Percentiles rank a stretch among this genome's conserved stretches.
Conservation (phyloP, 1,140 invertebrate species). For the Schlechtendalia chinensis region DNA sequence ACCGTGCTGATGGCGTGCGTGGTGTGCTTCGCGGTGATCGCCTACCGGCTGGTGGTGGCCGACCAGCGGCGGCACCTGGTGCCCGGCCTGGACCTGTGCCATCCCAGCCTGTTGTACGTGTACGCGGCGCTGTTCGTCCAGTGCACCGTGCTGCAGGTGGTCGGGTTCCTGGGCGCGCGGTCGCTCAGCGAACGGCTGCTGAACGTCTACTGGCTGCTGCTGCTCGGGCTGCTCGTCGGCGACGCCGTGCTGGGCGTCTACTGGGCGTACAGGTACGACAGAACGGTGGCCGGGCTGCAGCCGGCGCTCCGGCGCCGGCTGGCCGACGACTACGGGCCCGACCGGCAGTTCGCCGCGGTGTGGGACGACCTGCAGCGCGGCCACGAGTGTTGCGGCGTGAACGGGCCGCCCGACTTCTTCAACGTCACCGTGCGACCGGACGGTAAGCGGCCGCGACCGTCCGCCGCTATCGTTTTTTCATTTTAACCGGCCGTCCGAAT, state of each 20-base stretch:
- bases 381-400: constrained; percentile 76
- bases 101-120: constrained; percentile 77
- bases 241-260: constrained; percentile 82
- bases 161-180: constrained; percentile 78
- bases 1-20: constrained; percentile 78
- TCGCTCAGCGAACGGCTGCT: constrained; percentile 76
- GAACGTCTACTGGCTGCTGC: constrained; percentile 80
- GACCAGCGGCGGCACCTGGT: constrained; percentile 64
- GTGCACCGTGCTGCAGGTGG: constrained; percentile 59
- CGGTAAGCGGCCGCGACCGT: not conserved
- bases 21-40: constrained; percentile 75
- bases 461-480: too few relatives aligned
- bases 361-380: constrained; percentile 79
- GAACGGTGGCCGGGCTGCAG: constrained; percentile 69
- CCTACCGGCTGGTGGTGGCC: constrained; percentile 67
- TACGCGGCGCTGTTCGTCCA: constrained; percentile 76
- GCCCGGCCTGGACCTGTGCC: constrained; percentile 70
- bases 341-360: constrained; percentile 67
- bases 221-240: constrained; percentile 75
- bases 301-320: constrained; percentile 64
- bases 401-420: constrained; percentile 66
- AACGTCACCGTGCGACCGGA: constrained; percentile 48
- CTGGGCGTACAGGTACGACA: constrained; percentile 80
- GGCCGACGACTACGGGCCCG: constrained; percentile 66
- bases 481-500: too few relatives aligned